These are phyloP conservation scores for Palloptera scutellata DNA, from an alignment of 2,888 invertebrate species.

Conservation along the genomic window DNA sequence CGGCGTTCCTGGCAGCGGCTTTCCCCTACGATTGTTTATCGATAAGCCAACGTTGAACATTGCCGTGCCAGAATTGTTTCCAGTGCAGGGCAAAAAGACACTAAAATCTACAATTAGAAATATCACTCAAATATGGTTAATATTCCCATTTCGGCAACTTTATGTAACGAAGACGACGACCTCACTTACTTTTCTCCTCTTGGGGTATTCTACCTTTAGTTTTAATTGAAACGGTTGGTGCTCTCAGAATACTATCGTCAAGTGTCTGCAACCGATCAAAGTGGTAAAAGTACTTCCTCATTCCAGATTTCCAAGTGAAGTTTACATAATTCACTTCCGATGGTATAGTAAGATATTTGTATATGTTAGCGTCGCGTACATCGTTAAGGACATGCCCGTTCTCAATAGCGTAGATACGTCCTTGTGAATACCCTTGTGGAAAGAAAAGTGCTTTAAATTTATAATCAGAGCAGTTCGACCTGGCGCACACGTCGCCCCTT, in stretches of 20 bases:
- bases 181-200: conserved; percentile 77
- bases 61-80: conserved; percentile 84
- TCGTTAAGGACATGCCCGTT: conserved; percentile 87
- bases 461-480: conserved; percentile 28
- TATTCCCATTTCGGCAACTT: neutral
- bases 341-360: conserved; percentile 87
- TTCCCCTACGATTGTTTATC: conserved; percentile 81
- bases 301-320: conserved; percentile 89
- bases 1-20: conserved; percentile 86
- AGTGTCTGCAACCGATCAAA: conserved; percentile 86
- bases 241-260: conserved; percentile 82
- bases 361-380: conserved; percentile 88
- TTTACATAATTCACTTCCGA: conserved; percentile 90
- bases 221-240: conserved; percentile 88
- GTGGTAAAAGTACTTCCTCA: conserved; percentile 83
- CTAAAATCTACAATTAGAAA: conserved; percentile 76
- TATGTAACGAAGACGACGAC: neutral
- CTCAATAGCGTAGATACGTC: conserved; percentile 81
- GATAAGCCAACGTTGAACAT: conserved; percentile 86
- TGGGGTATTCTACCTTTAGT: conserved; percentile 85
- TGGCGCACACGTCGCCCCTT: neutral
- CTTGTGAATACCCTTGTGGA: conserved; percentile 54
- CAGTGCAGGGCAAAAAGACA: conserved; percentile 85
- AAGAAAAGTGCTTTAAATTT: conserved; percentile 53
- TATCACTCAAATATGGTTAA: neutral